These are phyloP conservation scores for Listrodromus nycthemerus DNA, from an alignment of 2,888 invertebrate genomes.

Conservation along the genomic window DNA sequence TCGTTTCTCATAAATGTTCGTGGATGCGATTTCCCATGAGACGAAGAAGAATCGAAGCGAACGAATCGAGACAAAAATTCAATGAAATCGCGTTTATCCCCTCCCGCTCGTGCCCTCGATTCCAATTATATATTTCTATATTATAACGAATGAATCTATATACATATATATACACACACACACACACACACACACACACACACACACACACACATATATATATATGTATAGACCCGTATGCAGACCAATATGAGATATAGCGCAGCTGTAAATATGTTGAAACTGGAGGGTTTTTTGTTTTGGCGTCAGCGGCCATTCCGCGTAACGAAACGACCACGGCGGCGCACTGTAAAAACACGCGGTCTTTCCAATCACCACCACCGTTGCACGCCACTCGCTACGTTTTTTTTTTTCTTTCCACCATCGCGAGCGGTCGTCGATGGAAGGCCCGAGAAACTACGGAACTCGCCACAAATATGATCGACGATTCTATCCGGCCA, in stretches of 20 bases:
- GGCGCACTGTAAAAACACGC: constrained; percentile 64
- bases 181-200: too few relatives aligned
- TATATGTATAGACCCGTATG: constrained; percentile 67
- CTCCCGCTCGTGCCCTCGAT: constrained; percentile 55
- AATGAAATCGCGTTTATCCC: constrained; percentile 35
- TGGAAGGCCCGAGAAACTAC: not conserved
- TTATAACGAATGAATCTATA: constrained; percentile 63
- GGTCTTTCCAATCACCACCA: constrained; percentile 52
- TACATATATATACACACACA: constrained; percentile 56
- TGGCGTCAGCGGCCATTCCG: constrained; percentile 68
- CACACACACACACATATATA: too few relatives aligned
- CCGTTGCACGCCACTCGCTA: constrained; percentile 36
- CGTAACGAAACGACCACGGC: constrained; percentile 62
- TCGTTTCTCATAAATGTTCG: constrained; percentile 47
- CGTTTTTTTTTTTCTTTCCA: not conserved
- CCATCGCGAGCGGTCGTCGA: not conserved
- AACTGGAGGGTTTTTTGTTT: constrained; percentile 67
- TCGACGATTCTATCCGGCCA: too few relatives aligned
- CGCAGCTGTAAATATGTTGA: constrained; percentile 68
- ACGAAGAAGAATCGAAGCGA: not conserved
- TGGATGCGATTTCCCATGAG: constrained; percentile 12
- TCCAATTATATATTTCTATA: constrained; percentile 66
- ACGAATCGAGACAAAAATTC: constrained; percentile 26
- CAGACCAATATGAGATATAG: constrained; percentile 67
- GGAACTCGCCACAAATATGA: too few relatives aligned